Percentiles rank a stretch among this genome's conserved stretches.
These are phyloP conservation scores for Hormaphis cornu DNA, from an alignment of 1,140 invertebrate species.

Conservation along the genomic window DNA sequence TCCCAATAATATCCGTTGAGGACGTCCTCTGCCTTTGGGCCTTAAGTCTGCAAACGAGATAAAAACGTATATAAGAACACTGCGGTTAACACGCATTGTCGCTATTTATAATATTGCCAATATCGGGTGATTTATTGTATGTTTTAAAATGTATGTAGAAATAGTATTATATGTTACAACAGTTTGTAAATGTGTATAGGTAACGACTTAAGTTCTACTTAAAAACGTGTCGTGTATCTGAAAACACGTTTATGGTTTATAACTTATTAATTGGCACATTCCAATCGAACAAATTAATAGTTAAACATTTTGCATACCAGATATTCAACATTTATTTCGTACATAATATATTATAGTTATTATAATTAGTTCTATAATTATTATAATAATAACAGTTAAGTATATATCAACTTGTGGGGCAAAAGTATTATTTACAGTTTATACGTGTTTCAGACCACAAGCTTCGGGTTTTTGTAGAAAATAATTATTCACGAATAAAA, in stretches of 20 bases:
- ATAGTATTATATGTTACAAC: background rate
- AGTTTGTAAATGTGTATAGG: background rate
- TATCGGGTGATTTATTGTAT: background rate
- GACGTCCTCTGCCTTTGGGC: constrained; percentile 77
- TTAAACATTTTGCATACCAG: background rate
- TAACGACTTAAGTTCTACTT: background rate
- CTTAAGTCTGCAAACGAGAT: constrained; percentile 56
- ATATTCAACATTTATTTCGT: background rate
- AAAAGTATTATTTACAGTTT: no score
- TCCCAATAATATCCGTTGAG: constrained; percentile 77
- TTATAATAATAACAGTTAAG: no score
- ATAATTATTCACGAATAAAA: no score
- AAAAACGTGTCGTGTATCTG: background rate
- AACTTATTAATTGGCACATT: background rate
- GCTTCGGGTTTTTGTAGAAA: no score
- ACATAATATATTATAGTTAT: no score
- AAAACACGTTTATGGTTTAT: background rate
- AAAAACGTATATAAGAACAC: background rate
- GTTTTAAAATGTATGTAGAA: background rate
- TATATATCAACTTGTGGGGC: no score
- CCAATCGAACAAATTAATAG: background rate
- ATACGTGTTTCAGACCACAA: no score
- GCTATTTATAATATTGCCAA: no score
- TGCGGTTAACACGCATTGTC: no score
- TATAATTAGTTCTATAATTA: background rate